These are phyloP conservation scores for Hyla sarda DNA, from an alignment of 2,113 vertebrate species.

Conservation along the genomic window DNA sequence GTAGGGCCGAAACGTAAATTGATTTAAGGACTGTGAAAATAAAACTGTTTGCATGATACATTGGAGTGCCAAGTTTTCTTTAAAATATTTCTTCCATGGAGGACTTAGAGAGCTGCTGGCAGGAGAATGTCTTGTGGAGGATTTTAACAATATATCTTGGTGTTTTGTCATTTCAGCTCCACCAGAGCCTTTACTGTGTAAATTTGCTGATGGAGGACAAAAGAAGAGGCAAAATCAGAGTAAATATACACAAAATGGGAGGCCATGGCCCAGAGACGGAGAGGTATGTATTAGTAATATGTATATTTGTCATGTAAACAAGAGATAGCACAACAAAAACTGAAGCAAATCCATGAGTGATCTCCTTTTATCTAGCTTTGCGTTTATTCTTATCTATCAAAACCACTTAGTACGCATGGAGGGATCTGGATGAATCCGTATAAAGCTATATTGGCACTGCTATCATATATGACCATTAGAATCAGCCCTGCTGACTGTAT, in stretches of 20 bases:
- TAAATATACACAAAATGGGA: slow-evolving; percentile 96
- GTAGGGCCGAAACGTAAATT: too few relatives aligned
- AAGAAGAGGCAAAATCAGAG: slow-evolving; percentile 98
- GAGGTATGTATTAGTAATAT: slow-evolving; percentile 81
- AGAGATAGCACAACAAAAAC: not conserved
- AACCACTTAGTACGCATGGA: not conserved
- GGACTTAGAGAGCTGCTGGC: slow-evolving; percentile 68
- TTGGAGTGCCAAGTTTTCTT: too few relatives aligned
- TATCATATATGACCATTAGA: not conserved
- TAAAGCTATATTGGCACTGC: not conserved
- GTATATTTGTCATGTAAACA: not conserved
- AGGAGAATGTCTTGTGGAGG: slow-evolving; percentile 67
- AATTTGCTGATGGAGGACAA: slow-evolving; percentile 97
- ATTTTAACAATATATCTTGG: slow-evolving; percentile 71
- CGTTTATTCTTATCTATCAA: not conserved
- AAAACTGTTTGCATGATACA: too few relatives aligned
- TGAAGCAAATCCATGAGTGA: not conserved
- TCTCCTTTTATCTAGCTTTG: not conserved
- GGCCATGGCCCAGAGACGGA: slow-evolving; percentile 95
- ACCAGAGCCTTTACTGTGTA: slow-evolving; percentile 96
- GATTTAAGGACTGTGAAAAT: too few relatives aligned
- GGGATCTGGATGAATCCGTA: not conserved
- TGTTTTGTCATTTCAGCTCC: slow-evolving; percentile 85
- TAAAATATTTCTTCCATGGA: slow-evolving; percentile 74
- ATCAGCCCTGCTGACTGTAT: not conserved